Percentiles rank a stretch among this genome's conserved stretches.
phyloP scores from a whole-genome alignment of 2,888 invertebrate genomes.

The Sylvicola fuscatus region DNA sequence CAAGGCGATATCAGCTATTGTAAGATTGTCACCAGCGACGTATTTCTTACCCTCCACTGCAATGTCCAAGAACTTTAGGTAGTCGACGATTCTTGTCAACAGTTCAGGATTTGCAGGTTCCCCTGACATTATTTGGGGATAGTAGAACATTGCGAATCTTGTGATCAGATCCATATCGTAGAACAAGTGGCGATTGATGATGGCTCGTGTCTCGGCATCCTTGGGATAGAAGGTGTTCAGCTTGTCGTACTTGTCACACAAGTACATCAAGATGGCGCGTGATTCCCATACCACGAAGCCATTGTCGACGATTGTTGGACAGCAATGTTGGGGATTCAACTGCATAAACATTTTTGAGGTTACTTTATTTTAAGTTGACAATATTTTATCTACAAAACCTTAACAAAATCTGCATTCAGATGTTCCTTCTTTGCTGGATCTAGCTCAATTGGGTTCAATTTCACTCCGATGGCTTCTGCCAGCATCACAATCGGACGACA shows the following conservation, averaged over 20 bases:
- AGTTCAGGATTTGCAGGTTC: no score
- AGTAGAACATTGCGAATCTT: no score
- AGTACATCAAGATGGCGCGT: constrained; percentile 60
- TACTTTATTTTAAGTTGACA: no score
- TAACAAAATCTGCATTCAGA: constrained; percentile 43
- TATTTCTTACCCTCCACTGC: no score
- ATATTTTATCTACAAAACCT: constrained; percentile 26
- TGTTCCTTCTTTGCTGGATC: constrained; percentile 42
- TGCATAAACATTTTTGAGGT: no score
- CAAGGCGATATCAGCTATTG: no score
- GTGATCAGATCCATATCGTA: constrained; percentile 43
- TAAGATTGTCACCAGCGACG: no score
- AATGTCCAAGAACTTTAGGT: no score
- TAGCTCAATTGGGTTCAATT: constrained; percentile 38
- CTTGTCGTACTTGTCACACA: constrained; percentile 62
- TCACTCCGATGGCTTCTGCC: constrained; percentile 42
- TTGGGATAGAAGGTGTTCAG: constrained; percentile 53
- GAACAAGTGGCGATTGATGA: constrained; percentile 58
- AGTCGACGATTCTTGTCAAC: no score
- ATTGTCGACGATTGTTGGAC: constrained; percentile 68
- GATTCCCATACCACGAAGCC: constrained; percentile 70
- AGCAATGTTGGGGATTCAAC: constrained; percentile 57
- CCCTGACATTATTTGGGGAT: no score
- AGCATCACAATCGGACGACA: constrained; percentile 41
- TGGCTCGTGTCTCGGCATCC: constrained; percentile 51